Percentiles rank a stretch among this genome's conserved stretches.
Evolutionary conservation across 1,140 invertebrate genomes (phyloP).

Genomic region (Manduca sexta): DNA sequence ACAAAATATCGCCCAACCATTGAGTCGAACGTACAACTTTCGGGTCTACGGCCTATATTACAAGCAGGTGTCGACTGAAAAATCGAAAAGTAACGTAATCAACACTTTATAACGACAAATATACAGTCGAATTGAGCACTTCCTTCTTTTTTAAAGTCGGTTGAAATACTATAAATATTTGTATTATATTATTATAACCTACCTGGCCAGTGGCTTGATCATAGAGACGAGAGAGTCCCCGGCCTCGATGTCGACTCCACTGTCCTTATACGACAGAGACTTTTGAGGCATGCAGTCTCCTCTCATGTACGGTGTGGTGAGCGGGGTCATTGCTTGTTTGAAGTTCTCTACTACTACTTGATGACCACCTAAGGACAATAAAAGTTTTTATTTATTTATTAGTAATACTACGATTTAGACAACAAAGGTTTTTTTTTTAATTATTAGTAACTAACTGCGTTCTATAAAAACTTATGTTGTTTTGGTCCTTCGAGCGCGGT

Average conservation of each 20-base stretch:
- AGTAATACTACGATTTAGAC: not conserved
- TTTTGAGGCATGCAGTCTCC: constrained; percentile 29
- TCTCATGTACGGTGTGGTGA: constrained; percentile 33
- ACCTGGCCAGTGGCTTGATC: constrained; percentile 85
- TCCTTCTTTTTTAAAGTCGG: too few relatives aligned
- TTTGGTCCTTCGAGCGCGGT: not conserved
- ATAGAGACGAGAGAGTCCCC: constrained; percentile 87
- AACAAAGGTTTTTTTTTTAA: not conserved
- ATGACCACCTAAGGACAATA: constrained; percentile 44
- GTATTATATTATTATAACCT: not conserved
- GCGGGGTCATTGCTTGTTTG: constrained; percentile 74
- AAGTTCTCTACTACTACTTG: constrained; percentile 81
- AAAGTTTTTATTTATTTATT: too few relatives aligned
- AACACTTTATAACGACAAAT: too few relatives aligned
- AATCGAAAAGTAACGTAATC: too few relatives aligned
- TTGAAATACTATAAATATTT: not conserved
- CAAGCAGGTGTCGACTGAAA: too few relatives aligned
- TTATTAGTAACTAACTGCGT: not conserved
- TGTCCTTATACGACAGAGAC: constrained; percentile 82
- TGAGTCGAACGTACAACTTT: too few relatives aligned
- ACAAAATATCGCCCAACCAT: too few relatives aligned
- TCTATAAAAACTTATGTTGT: too few relatives aligned
- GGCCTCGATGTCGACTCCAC: constrained; percentile 92
- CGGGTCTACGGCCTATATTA: too few relatives aligned
- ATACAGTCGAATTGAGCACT: too few relatives aligned